These are phyloP conservation scores for Alloplasta piceator DNA, from an alignment of 2,888 invertebrate genomes.

Conservation along the genomic window DNA sequence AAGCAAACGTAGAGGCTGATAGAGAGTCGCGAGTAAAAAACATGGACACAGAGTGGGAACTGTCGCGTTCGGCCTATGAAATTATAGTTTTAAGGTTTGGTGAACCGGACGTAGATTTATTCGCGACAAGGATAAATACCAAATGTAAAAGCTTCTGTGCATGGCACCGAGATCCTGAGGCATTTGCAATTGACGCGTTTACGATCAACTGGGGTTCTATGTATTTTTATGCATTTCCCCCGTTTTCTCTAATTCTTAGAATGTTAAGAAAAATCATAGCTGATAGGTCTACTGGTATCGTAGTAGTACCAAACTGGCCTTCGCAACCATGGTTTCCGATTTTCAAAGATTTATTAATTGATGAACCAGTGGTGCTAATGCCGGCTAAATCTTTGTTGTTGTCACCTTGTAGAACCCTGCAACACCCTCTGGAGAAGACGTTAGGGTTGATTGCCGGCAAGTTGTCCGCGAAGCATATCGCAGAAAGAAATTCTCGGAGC, in stretches of 20 bases:
- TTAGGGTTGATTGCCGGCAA: conserved; percentile 36
- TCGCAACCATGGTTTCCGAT: conserved; percentile 42
- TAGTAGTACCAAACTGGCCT: conserved; percentile 32
- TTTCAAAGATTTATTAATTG: no score
- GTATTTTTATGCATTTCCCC: conserved; percentile 63
- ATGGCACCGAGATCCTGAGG: conserved; percentile 41
- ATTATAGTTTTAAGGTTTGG: conserved; percentile 14
- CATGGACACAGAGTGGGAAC: no score
- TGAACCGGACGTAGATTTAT: conserved; percentile 36
- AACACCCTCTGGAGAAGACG: conserved; percentile 20
- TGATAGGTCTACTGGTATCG: conserved; percentile 25
- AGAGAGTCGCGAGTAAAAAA: conserved; percentile 40
- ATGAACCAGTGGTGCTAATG: no score
- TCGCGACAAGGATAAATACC: conserved; percentile 39
- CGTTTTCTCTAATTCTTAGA: conserved; percentile 39
- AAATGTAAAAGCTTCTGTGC: conserved; percentile 45
- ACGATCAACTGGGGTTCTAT: conserved; percentile 47
- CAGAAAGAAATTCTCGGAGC: conserved; percentile 44
- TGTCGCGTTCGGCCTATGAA: conserved; percentile 22
- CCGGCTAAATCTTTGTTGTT: no score
- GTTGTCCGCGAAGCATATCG: conserved; percentile 35
- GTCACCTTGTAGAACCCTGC: conserved; percentile 25
- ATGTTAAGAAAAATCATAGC: conserved; percentile 28
- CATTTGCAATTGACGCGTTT: conserved; percentile 53
- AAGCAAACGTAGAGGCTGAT: conserved; percentile 43